Conservation (phyloP, 2,888 invertebrate genomes). For the Tridacna crocea region DNA sequence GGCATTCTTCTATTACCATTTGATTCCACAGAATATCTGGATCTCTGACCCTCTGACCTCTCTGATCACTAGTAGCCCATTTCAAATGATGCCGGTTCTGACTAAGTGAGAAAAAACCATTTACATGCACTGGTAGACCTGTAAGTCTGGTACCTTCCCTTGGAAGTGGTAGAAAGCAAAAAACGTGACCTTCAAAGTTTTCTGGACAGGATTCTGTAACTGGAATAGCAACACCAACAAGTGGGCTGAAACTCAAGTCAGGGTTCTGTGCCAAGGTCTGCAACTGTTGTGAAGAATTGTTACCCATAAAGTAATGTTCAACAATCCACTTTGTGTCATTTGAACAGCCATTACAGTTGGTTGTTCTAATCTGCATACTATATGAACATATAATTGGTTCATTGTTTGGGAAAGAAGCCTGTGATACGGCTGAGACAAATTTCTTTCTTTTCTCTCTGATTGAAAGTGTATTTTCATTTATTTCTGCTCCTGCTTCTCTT, state of each 20-base stretch:
- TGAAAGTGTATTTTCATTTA: neutral
- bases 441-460: neutral
- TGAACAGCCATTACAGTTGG: neutral
- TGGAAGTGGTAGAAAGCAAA: slow-evolving; percentile 79
- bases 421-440: neutral
- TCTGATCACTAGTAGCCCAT: slow-evolving; percentile 76
- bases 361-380: neutral
- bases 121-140: slow-evolving; percentile 80
- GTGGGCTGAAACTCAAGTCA: slow-evolving; percentile 36
- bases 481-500: slow-evolving; percentile 6
- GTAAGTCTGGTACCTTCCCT: slow-evolving; percentile 72
- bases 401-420: neutral
- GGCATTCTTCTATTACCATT: slow-evolving; percentile 70
- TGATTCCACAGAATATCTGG: slow-evolving; percentile 76
- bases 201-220: neutral
- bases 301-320: slow-evolving; percentile 45
- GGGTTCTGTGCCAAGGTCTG: slow-evolving; percentile 19
- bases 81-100: slow-evolving; percentile 79
- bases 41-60: slow-evolving; percentile 54
- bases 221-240: slow-evolving; percentile 45
- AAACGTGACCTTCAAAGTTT: slow-evolving; percentile 48
- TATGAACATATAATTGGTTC: neutral
- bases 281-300: slow-evolving; percentile 32
- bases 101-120: slow-evolving; percentile 80
- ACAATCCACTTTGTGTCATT: slow-evolving; percentile 20